Conservation (phyloP, 1,140 invertebrate genomes). For the Trichogramma pretiosum region DNA sequence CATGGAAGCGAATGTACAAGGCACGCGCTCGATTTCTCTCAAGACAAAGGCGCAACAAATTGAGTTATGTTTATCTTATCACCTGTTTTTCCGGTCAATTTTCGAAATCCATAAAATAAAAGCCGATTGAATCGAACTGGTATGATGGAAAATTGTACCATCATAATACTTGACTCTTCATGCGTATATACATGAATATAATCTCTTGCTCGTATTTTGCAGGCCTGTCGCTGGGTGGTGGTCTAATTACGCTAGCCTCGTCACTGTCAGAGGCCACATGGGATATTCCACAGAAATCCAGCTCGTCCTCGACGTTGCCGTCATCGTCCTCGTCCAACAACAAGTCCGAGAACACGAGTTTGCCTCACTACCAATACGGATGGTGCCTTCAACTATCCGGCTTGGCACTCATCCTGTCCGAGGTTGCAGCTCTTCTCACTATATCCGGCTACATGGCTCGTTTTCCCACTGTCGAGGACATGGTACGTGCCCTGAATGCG, state of each 20-base stretch:
- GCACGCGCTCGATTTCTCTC: too few relatives aligned
- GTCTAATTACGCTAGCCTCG: slow-evolving; percentile 55
- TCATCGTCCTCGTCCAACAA: slow-evolving; percentile 33
- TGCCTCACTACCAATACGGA: slow-evolving; percentile 57
- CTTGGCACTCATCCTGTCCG: slow-evolving; percentile 55
- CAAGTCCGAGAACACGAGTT: slow-evolving; percentile 34
- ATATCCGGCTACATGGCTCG: slow-evolving; percentile 56
- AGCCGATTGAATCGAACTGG: too few relatives aligned
- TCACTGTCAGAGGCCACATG: slow-evolving; percentile 53
- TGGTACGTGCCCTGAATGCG: too few relatives aligned
- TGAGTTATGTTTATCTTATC: too few relatives aligned
- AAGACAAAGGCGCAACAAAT: too few relatives aligned
- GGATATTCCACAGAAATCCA: slow-evolving; percentile 42
- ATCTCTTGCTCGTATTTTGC: slow-evolving; percentile 38
- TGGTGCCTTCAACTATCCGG: slow-evolving; percentile 64
- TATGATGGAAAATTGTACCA: too few relatives aligned
- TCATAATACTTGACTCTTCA: too few relatives aligned
- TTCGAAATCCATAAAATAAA: too few relatives aligned
- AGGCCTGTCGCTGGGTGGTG: slow-evolving; percentile 56
- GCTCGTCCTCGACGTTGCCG: too few relatives aligned
- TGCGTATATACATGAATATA: too few relatives aligned
- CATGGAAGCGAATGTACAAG: too few relatives aligned
- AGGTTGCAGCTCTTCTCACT: slow-evolving; percentile 56
- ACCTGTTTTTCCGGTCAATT: too few relatives aligned
- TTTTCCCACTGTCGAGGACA: slow-evolving; percentile 55